Percentiles rank a stretch among this genome's conserved stretches.
These are phyloP conservation scores for Noctua pronuba DNA, from an alignment of 2,888 invertebrate genomes.

Conservation along the genomic window DNA sequence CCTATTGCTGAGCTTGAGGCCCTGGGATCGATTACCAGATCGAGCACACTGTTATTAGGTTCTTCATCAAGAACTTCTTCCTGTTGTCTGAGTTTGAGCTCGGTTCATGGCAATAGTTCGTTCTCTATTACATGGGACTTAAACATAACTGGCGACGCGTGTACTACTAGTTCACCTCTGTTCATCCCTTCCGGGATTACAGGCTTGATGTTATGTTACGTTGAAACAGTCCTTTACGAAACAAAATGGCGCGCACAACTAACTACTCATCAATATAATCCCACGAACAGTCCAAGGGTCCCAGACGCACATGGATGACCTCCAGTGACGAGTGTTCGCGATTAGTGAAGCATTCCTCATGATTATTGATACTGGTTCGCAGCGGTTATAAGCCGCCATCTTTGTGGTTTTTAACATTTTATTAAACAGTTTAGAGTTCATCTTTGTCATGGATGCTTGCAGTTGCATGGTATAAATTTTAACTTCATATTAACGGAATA, in stretches of 20 bases:
- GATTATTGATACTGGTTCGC: conserved; percentile 55
- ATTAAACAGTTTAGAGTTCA: conserved; percentile 36
- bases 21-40: background rate
- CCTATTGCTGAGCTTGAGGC: rapidly evolving
- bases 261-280: conserved; percentile 51
- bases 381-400: conserved; percentile 32
- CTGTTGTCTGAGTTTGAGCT: background rate
- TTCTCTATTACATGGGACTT: background rate
- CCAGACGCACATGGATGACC: conserved; percentile 56
- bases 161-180: background rate
- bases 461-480: background rate
- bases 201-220: background rate
- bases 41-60: background rate
- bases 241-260: background rate
- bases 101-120: background rate
- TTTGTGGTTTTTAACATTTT: conserved; percentile 46
- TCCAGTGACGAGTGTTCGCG: conserved; percentile 30
- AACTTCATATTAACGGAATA: background rate
- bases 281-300: conserved; percentile 51
- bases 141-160: background rate
- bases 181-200: background rate
- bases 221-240: background rate
- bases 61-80: background rate
- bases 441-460: conserved; percentile 1
- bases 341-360: conserved; percentile 58